These are phyloP conservation scores for Andrena trimmerana DNA, from an alignment of 2,888 invertebrate species.

Conservation along the genomic window DNA sequence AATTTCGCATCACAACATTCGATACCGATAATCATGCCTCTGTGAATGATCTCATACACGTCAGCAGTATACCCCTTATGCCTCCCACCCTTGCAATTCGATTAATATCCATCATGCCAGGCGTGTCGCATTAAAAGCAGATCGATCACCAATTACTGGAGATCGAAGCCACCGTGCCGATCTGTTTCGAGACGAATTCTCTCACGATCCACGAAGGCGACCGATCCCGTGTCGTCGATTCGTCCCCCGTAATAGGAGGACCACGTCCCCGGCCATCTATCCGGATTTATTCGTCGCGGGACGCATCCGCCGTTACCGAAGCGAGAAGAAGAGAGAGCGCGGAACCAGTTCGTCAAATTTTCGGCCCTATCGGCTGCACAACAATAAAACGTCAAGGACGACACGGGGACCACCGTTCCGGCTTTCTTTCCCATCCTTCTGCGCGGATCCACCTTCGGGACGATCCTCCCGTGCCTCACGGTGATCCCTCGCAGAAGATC, in stretches of 20 bases:
- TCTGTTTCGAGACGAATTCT: conserved; percentile 23
- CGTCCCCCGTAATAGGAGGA: conserved; percentile 53
- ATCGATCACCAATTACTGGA: conserved; percentile 16
- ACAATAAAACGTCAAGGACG: conserved; percentile 80
- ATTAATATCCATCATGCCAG: conserved; percentile 21
- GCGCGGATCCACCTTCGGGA: conserved; percentile 22
- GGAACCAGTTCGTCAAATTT: conserved; percentile 80
- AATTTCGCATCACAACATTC: too few species aligned
- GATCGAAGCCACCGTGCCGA: neutral
- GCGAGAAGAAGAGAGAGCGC: conserved; percentile 63
- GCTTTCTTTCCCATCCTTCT: conserved; percentile 30
- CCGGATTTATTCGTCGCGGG: conserved; percentile 55
- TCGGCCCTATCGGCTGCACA: conserved; percentile 78
- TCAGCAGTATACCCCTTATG: too few species aligned
- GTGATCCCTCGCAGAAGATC: neutral
- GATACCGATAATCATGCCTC: too few species aligned
- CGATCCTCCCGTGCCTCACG: conserved; percentile 17
- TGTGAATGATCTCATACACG: too few species aligned
- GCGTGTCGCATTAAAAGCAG: conserved; percentile 20
- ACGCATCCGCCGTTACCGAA: conserved; percentile 49
- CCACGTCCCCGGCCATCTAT: conserved; percentile 54
- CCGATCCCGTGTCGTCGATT: conserved; percentile 39
- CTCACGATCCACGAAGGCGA: conserved; percentile 51
- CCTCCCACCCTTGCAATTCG: neutral
- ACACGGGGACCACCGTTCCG: conserved; percentile 72